Evolutionary conservation across 2,888 invertebrate species (phyloP), one percentile per base, ranked within the genome.

Genomic region (Eugnorisma glareosa): DNA sequence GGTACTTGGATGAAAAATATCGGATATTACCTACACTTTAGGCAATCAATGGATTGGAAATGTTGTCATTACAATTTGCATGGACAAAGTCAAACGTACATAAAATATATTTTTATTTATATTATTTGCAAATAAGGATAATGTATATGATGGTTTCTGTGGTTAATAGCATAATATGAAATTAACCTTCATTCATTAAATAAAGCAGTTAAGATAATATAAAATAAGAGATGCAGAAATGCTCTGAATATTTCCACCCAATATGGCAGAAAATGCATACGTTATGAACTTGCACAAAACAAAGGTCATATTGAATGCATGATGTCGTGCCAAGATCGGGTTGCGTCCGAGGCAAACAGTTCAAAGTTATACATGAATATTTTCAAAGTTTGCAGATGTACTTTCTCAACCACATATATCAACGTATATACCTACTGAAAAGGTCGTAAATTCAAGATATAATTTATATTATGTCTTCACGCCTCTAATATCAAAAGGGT

Each of bases 301-400:
- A 78, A 79, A 74, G 68, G 77, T 77, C 54, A 63, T 72, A 77
- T 59, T 31, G 63, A 73, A 89, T 87, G 67, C 85, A 89, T 87
- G 87, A 68, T 51, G n/a, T 45, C 70, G 73, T 78, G 78, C 73
- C 78, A 89, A 89, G 86, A 91, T 89, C 87, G 87, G 89, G 87
- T 90, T 35, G 43, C 64, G 13, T 72, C 43, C 15, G 24, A 37
- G 4, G 28, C 48, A 70, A 57, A 57, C 48, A 48, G 35, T 15
- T 70, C 48, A 63, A 43, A 71, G 67, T 71, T 71, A 48, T 71
- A 64, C 48, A 79, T 74, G 57, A 79, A 37, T 69, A 79, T 79
- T 43, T 75, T 59, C 18, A 69, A 75, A 73, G n/a, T 31, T 43
- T 31, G 54, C 3, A 63, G 3, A 64, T 63, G 40, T 24, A 54